phyloP scores from a whole-genome alignment of 2,113 vertebrate genomes.

The Pipra filicauda region DNA sequence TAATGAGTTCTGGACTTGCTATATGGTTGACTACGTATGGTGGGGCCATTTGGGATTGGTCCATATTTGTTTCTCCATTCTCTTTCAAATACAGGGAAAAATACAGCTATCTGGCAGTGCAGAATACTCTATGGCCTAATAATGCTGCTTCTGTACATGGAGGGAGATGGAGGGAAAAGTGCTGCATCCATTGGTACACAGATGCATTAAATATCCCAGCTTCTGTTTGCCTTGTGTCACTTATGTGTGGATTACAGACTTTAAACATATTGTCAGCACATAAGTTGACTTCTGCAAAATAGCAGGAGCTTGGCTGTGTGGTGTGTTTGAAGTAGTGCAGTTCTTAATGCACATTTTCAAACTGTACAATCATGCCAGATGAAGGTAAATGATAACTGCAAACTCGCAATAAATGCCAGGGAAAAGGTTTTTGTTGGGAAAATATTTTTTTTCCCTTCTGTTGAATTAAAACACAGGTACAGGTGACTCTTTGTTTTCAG shows the following conservation, averaged over 20 bases:
- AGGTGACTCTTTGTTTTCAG: not conserved
- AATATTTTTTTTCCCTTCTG: not conserved
- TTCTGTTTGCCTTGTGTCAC: conserved; percentile 36
- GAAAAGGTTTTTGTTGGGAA: not conserved
- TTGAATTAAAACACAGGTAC: not conserved
- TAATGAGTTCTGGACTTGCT: not conserved
- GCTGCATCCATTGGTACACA: not conserved
- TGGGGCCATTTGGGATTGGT: not conserved
- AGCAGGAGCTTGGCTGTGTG: not conserved
- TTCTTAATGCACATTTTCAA: not conserved
- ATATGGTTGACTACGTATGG: not conserved
- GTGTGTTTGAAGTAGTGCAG: not conserved
- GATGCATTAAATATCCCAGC: conserved; percentile 21
- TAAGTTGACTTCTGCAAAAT: not conserved
- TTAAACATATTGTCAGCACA: not conserved
- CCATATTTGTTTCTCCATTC: not conserved
- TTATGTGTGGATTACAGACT: not conserved
- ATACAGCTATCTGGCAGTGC: not conserved
- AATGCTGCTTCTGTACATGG: not conserved
- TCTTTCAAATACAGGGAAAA: not conserved
- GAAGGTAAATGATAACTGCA: not conserved
- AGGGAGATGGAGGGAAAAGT: not conserved
- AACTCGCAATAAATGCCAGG: not conserved
- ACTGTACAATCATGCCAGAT: not conserved
- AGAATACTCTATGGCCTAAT: not conserved